A percentile compares a stretch with the other conserved stretches of the same genome.
phyloP scores from a whole-genome alignment of 2,797 vertebrate species.

The Valencia hispanica region DNA sequence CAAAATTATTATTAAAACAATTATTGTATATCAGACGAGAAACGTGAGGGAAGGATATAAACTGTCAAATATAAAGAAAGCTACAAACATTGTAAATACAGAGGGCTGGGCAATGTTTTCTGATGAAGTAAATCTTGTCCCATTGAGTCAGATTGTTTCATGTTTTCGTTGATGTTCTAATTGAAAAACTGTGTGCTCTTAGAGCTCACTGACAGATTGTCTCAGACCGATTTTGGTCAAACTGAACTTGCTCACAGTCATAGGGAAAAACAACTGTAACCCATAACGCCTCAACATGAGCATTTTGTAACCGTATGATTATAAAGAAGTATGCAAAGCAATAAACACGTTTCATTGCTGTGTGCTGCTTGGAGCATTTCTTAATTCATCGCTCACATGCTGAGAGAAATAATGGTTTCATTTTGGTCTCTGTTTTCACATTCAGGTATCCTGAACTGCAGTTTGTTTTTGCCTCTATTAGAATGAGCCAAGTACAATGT shows the following conservation, averaged over 20 bases:
- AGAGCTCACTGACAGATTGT: not conserved
- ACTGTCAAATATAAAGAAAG: not conserved
- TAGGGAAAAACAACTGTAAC: not conserved
- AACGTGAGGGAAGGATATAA: not conserved
- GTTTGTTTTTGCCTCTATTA: not conserved
- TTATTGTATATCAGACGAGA: not conserved
- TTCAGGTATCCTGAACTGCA: slow-evolving; percentile 2
- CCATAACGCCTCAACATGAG: not conserved
- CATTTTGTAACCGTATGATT: not conserved
- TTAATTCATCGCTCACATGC: too few species aligned
- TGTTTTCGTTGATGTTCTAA: not conserved
- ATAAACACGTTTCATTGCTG: slow-evolving; percentile 6
- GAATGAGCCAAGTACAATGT: slow-evolving; percentile 4
- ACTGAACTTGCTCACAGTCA: not conserved
- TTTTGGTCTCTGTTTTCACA: not conserved
- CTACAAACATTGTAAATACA: not conserved
- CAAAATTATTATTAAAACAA: not conserved
- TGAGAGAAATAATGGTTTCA: slow-evolving; percentile 8
- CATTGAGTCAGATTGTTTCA: not conserved
- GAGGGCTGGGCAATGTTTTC: not conserved
- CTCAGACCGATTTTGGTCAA: slow-evolving; percentile 1
- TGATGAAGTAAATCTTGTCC: slow-evolving; percentile 16
- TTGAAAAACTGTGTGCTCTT: not conserved
- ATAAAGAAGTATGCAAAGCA: slow-evolving; percentile 2
- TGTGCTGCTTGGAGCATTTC: slow-evolving; percentile 5